These are phyloP conservation scores for Coryphaenoides rupestris DNA, from an alignment of 2,113 vertebrate genomes.

Conservation along the genomic window DNA sequence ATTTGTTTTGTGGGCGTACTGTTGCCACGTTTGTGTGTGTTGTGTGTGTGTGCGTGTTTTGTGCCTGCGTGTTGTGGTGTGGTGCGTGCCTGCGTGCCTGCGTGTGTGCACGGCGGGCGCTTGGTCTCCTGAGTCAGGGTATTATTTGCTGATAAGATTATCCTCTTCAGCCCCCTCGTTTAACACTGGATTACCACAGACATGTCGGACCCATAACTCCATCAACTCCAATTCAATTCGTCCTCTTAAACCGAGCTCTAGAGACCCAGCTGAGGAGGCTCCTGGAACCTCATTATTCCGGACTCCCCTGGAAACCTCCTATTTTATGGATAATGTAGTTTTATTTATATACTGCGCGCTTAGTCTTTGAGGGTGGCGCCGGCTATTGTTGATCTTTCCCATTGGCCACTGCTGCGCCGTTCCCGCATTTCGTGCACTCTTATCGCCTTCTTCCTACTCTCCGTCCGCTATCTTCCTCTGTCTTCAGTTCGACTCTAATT, in stretches of 20 bases:
- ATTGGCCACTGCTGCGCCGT: no score
- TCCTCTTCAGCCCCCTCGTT: constrained; percentile 72
- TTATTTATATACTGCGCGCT: no score
- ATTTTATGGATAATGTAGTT: no score
- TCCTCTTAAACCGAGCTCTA: constrained; percentile 69
- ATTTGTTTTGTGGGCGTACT: no score
- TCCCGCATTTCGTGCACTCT: no score
- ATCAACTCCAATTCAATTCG: constrained; percentile 71
- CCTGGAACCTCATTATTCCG: constrained; percentile 58
- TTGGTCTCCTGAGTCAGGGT: constrained; percentile 74
- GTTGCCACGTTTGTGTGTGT: no score
- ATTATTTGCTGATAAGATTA: constrained; percentile 76
- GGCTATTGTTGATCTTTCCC: no score
- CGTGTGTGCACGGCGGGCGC: constrained; percentile 30
- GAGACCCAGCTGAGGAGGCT: constrained; percentile 54
- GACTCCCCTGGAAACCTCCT: no score
- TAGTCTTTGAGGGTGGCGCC: no score
- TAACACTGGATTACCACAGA: constrained; percentile 74
- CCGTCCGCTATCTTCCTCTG: no score
- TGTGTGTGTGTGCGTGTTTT: constrained; percentile 25
- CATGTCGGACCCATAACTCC: constrained; percentile 71
- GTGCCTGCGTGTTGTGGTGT: constrained; percentile 22
- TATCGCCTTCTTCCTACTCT: no score
- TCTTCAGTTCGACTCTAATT: no score
- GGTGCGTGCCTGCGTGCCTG: constrained; percentile 12